phyloP scores from a whole-genome alignment of 2,797 vertebrate species.

The Triplophysa bombifrons region DNA sequence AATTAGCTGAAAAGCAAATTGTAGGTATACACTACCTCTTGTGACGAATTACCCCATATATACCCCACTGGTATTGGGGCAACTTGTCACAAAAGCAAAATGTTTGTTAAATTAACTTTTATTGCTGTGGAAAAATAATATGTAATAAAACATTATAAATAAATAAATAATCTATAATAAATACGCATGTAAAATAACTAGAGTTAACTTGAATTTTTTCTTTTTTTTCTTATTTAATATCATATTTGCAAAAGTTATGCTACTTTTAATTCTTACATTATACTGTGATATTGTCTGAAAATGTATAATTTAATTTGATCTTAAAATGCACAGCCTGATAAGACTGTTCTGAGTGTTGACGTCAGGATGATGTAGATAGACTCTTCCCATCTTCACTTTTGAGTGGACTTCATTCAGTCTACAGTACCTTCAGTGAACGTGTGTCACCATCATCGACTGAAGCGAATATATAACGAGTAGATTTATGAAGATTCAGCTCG shows the following conservation, averaged over 20 bases:
- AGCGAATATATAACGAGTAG: background rate
- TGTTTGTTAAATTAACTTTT: background rate
- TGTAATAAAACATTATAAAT: too few relatives aligned
- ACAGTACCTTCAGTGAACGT: background rate
- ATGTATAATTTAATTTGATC: background rate
- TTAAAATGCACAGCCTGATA: too few relatives aligned
- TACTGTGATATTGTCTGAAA: background rate
- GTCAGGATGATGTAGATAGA: constrained; percentile 37
- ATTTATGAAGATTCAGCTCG: background rate
- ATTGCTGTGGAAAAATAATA: background rate
- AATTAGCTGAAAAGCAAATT: too few relatives aligned
- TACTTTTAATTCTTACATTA: too few relatives aligned
- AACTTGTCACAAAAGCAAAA: background rate
- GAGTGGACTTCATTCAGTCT: constrained; percentile 6
- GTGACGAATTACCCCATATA: too few relatives aligned
- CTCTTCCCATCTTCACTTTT: constrained; percentile 35
- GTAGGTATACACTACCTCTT: too few relatives aligned
- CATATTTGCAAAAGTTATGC: too few relatives aligned
- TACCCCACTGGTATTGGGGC: background rate
- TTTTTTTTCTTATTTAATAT: background rate
- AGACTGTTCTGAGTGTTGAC: constrained; percentile 25
- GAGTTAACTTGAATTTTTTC: background rate
- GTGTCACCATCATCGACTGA: background rate
- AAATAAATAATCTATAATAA: too few relatives aligned
- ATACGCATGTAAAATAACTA: too few relatives aligned